phyloP scores from a whole-genome alignment of 2,888 invertebrate species.

The Drosophila fungiperda region DNA sequence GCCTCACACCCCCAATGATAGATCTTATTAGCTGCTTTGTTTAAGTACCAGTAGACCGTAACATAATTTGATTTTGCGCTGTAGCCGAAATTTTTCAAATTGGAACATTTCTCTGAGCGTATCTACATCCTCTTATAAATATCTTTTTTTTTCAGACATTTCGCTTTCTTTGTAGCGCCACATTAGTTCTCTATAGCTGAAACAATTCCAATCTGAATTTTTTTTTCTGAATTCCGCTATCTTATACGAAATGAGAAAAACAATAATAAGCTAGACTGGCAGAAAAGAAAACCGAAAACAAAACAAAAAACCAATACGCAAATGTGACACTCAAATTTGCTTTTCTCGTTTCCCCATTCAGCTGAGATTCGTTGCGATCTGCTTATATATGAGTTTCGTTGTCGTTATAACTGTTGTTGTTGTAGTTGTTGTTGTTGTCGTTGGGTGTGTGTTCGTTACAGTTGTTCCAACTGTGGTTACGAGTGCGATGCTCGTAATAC shows the following conservation, averaged over 20 bases:
- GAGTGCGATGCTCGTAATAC: constrained; percentile 21
- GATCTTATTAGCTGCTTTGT: not conserved
- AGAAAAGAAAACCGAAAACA: constrained; percentile 8
- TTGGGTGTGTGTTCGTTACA: constrained; percentile 8
- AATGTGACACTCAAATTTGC: constrained; percentile 33
- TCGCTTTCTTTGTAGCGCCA: constrained; percentile 13
- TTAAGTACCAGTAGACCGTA: not conserved
- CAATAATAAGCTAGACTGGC: constrained; percentile 31
- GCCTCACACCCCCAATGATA: constrained; percentile 11
- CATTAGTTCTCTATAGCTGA: not conserved
- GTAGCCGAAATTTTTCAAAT: not conserved
- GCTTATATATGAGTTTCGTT: not conserved
- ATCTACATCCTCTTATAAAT: not conserved
- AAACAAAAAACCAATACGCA: constrained; percentile 10
- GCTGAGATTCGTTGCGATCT: constrained; percentile 27
- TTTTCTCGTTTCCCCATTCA: constrained; percentile 33
- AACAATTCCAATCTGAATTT: not conserved
- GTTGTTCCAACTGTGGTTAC: constrained; percentile 5
- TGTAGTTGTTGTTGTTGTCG: not conserved
- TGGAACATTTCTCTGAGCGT: not conserved
- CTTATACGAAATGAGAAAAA: constrained; percentile 46
- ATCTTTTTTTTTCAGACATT: not conserved
- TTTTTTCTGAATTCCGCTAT: constrained; percentile 33
- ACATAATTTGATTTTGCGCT: not conserved
- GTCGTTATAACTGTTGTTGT: not conserved